These are phyloP conservation scores for Gastrophysa polygoni DNA, from an alignment of 2,888 invertebrate genomes.

Conservation along the genomic window DNA sequence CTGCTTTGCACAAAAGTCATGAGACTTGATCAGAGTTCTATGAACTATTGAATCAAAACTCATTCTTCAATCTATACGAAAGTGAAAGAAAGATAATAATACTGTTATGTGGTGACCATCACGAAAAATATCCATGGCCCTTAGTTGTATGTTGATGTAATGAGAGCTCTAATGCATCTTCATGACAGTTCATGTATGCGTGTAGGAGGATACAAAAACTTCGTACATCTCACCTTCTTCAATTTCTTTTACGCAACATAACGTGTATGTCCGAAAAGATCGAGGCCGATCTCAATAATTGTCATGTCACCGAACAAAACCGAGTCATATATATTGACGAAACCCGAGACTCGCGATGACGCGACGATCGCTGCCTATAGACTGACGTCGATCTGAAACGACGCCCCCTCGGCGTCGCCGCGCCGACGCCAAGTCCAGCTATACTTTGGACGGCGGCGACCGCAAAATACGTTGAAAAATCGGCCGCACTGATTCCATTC, in stretches of 20 bases:
- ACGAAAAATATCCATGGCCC: too few species aligned
- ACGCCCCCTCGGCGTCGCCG: conserved; percentile 31
- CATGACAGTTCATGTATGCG: too few species aligned
- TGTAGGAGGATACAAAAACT: too few species aligned
- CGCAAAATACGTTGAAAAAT: conserved; percentile 24
- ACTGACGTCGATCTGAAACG: conserved; percentile 31
- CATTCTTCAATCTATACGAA: too few species aligned
- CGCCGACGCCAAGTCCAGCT: conserved; percentile 19
- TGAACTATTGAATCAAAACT: too few species aligned
- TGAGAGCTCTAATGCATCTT: too few species aligned
- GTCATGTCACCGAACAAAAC: neutral
- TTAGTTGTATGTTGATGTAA: too few species aligned
- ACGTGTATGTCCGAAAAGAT: neutral
- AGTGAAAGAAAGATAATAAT: too few species aligned
- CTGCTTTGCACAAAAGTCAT: too few species aligned
- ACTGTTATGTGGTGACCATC: too few species aligned
- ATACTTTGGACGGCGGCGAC: neutral
- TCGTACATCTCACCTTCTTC: neutral
- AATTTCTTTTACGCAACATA: neutral
- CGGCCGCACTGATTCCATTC: conserved; percentile 28
- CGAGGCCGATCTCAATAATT: neutral
- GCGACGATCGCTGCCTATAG: conserved; percentile 17
- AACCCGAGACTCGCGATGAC: conserved; percentile 2
- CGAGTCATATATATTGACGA: neutral
- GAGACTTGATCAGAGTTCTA: too few species aligned